Percentiles rank a stretch among this genome's conserved stretches.
Evolutionary conservation across 2,113 vertebrate species (phyloP).

Genomic region (Poecilia latipinna): DNA sequence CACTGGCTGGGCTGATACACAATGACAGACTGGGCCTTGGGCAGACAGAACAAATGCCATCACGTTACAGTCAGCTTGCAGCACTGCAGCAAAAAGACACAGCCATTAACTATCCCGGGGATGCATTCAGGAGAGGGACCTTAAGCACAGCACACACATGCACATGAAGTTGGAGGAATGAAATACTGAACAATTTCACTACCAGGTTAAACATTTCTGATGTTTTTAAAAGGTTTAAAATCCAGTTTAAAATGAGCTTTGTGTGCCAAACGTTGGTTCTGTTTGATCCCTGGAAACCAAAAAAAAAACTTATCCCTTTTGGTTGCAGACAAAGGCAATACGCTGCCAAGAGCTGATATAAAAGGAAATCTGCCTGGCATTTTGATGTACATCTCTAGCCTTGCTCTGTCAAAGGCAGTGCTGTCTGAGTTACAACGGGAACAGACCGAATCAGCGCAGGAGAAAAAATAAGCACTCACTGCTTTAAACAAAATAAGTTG

Average conservation of each 20-base stretch:
- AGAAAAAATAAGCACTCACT: slow-evolving; percentile 21
- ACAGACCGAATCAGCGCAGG: slow-evolving; percentile 30
- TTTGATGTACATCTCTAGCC: slow-evolving; percentile 40
- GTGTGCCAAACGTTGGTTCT: neutral
- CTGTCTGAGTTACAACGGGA: slow-evolving; percentile 39
- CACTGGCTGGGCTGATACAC: slow-evolving; percentile 54
- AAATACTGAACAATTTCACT: slow-evolving; percentile 44
- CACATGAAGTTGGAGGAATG: slow-evolving; percentile 30
- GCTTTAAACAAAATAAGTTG: slow-evolving; percentile 1
- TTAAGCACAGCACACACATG: slow-evolving; percentile 43
- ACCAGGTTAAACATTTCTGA: slow-evolving; percentile 31
- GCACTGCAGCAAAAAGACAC: slow-evolving; percentile 40
- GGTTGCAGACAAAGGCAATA: slow-evolving; percentile 32
- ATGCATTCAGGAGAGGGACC: slow-evolving; percentile 38
- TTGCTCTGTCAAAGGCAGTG: slow-evolving; percentile 43
- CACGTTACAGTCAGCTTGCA: slow-evolving; percentile 36
- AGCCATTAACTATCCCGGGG: slow-evolving; percentile 51
- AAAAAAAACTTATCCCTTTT: slow-evolving; percentile 1
- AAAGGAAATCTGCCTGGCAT: slow-evolving; percentile 39
- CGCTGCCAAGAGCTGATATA: slow-evolving; percentile 22
- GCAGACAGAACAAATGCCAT: slow-evolving; percentile 70
- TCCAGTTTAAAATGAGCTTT: slow-evolving; percentile 25
- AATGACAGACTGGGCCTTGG: slow-evolving; percentile 66
- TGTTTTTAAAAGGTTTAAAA: slow-evolving; percentile 5
- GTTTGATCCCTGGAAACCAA: neutral